Conservation (phyloP, 2,888 invertebrate genomes). For the Hyposoter didymator region DNA sequence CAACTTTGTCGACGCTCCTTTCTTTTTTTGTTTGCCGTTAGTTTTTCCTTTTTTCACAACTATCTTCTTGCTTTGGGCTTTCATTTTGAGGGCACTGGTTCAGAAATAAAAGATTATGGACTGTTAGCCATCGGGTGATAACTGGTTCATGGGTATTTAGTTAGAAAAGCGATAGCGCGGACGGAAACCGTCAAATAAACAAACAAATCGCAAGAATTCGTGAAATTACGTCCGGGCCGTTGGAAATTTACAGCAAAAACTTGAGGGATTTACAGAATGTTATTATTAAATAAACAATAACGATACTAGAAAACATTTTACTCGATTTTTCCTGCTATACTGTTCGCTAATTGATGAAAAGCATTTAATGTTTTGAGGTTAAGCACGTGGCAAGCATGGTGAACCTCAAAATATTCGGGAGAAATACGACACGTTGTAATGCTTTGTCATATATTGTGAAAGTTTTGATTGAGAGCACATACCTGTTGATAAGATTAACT, state of each 20-base stretch:
- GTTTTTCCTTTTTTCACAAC: constrained; percentile 55
- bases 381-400: constrained; percentile 12
- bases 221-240: neutral
- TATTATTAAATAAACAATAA: neutral
- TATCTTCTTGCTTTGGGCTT: constrained; percentile 59
- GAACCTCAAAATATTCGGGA: constrained; percentile 45
- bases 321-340: neutral
- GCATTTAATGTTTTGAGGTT: constrained; percentile 11
- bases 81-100: constrained; percentile 62
- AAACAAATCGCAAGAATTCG: neutral
- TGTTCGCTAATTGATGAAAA: neutral
- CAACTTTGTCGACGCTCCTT: constrained; percentile 61
- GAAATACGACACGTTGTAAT: neutral
- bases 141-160: neutral
- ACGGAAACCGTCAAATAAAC: neutral
- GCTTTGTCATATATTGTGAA: neutral
- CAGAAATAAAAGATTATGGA: neutral
- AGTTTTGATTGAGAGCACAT: constrained; percentile 11
- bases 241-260: neutral
- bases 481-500: constrained; percentile 11
- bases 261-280: neutral
- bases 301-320: neutral
- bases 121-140: neutral
- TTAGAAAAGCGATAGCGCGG: neutral
- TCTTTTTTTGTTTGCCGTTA: constrained; percentile 29